Evolutionary conservation across 2,888 invertebrate species (phyloP).

Genomic region (Nemotelus pantherinus): DNA sequence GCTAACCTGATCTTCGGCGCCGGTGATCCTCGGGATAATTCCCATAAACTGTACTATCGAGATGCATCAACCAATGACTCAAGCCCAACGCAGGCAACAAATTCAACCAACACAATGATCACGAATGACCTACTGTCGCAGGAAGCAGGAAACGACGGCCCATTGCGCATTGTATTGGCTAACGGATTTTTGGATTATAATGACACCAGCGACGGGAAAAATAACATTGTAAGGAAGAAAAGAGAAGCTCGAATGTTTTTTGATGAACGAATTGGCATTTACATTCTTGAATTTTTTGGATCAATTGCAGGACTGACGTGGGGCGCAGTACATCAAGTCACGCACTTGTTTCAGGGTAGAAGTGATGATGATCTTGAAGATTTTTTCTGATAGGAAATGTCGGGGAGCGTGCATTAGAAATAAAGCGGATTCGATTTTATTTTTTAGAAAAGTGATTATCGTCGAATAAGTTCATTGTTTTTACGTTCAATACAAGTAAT

Average conservation of each 20-base stretch:
- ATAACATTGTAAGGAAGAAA: constrained; percentile 10
- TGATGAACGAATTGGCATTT: constrained; percentile 51
- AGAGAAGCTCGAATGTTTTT: constrained; percentile 40
- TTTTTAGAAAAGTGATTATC: too few species aligned
- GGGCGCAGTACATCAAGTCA: constrained; percentile 52
- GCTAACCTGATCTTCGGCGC: constrained; percentile 14
- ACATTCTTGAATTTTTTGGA: constrained; percentile 53
- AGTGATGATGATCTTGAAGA: constrained; percentile 12
- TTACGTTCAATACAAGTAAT: too few species aligned
- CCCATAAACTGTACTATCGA: constrained; percentile 42
- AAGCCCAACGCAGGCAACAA: constrained; percentile 31
- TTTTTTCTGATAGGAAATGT: background rate
- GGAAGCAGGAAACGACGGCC: constrained; percentile 37
- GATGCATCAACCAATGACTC: constrained; percentile 49
- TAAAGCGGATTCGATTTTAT: too few species aligned
- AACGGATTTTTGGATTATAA: constrained; percentile 24
- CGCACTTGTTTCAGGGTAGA: constrained; percentile 45
- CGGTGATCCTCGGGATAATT: constrained; percentile 14
- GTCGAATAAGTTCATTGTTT: too few species aligned
- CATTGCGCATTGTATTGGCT: constrained; percentile 15
- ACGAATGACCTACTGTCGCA: constrained; percentile 16
- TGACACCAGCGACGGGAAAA: constrained; percentile 4
- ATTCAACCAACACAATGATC: constrained; percentile 20
- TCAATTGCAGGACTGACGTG: constrained; percentile 52
- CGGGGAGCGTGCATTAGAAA: too few species aligned